Base-by-base conservation (phyloP, 1,140 invertebrate species). In the Drosophila erecta region DNA sequence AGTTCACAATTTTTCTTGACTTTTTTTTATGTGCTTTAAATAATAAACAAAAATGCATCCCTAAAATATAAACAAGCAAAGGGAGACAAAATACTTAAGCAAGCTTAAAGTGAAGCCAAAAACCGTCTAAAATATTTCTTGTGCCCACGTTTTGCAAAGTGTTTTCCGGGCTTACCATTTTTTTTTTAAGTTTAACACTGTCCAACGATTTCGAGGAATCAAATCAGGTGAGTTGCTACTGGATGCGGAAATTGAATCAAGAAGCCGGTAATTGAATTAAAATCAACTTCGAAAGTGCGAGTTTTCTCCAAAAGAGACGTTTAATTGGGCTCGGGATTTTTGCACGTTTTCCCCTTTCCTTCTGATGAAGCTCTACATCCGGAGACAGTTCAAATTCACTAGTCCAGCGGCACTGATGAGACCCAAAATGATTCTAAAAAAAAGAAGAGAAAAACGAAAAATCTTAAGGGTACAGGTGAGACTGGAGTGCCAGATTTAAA, bases 251-350 rank as follows among this genome's bases (percentile, higher is more conserved):
- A 64, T 67, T 64, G 12, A 51, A 33, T 64, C 12, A n/a, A 51
- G n/a, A 20, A 24, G n/a, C 59, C 64, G 58, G 58, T 64, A 66
- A 66, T 50, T 66, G 58, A 66, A 66, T 66, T 30, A 62, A 17
- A 11, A 6, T n/a, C 37, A 47, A 24, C 2, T 12, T n/a, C 11
- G 12, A 20, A 33, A 41, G 20, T 44, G 41, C 14, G 15, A 4
- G 12, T 38, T 37, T 44, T 44, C 10, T 1, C 8, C 10, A 30
- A 65, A 62, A 65, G 10, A 3, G 22, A n/a, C 15, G 12, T 61
- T 41, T 62, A 62, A 62, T 66, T 66, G 35, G 20, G 27, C 4
- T n/a, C 8, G 44, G 11, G 35, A 47, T 43, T 56, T 20, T 55
- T 3, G 24, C 17, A 14, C 40, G 3, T n/a, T 65, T 57, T 17